Conservation (phyloP, 2,797 vertebrate genomes). For the Allobates femoralis region DNA sequence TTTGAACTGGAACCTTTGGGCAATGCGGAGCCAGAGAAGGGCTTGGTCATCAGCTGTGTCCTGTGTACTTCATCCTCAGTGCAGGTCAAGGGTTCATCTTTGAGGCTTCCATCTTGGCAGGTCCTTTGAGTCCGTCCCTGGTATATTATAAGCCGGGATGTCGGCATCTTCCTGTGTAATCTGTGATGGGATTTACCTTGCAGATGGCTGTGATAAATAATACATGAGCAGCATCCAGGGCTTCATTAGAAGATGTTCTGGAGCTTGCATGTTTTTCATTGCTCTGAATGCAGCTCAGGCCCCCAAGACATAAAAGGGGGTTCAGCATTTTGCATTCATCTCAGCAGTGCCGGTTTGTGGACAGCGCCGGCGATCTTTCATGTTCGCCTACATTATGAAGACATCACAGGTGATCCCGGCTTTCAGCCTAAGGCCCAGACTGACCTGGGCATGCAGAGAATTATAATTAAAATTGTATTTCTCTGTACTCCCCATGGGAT, state of each 20-base stretch:
- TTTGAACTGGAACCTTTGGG: too few species aligned
- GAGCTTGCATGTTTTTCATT: neutral
- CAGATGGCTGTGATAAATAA: conserved; percentile 36
- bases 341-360: neutral
- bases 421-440: conserved; percentile 27
- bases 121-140: neutral
- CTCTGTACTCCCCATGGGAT: conserved; percentile 20
- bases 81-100: neutral
- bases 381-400: conserved; percentile 33
- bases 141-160: neutral
- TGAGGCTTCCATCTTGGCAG: neutral
- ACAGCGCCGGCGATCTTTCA: neutral
- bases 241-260: neutral
- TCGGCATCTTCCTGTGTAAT: neutral
- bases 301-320: conserved; percentile 3
- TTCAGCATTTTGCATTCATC: neutral
- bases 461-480: conserved; percentile 55
- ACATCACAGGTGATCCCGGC: conserved; percentile 45
- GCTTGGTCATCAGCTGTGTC: neutral
- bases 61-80: neutral
- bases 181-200: conserved; percentile 30
- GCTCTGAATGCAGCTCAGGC: neutral
- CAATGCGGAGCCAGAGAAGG: too few species aligned
- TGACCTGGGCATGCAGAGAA: conserved; percentile 38
- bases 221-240: conserved; percentile 13